Percentiles rank a stretch among this genome's conserved stretches.
phyloP scores from a whole-genome alignment of 2,113 vertebrate genomes.

The Caranx ignobilis region DNA sequence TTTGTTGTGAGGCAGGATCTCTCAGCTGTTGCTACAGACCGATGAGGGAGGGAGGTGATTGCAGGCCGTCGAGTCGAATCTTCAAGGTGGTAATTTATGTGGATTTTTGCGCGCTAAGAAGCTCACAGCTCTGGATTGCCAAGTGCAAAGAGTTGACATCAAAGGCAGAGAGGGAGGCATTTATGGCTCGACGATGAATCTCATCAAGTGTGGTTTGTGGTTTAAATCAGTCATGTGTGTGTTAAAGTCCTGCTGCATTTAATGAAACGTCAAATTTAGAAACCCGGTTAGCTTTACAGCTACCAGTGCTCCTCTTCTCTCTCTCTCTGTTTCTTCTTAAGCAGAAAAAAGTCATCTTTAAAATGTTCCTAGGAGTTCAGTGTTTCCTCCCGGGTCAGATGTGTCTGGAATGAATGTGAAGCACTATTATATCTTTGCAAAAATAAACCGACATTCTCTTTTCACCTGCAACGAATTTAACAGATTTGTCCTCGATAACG shows the following conservation, averaged over 20 bases:
- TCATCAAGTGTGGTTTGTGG: conserved; percentile 39
- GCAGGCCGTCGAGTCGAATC: conserved; percentile 37
- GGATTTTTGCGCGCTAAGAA: conserved; percentile 52
- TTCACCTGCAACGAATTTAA: conserved; percentile 35
- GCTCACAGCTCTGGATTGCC: conserved; percentile 38
- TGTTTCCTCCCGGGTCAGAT: not conserved
- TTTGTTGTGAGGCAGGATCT: conserved; percentile 31
- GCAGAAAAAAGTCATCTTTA: not conserved
- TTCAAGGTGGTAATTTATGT: conserved; percentile 59
- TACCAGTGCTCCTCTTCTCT: not conserved
- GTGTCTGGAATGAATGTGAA: conserved; percentile 7
- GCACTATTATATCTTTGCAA: not conserved
- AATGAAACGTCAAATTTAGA: conserved; percentile 47
- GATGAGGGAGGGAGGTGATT: conserved; percentile 37
- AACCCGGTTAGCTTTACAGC: conserved; percentile 4
- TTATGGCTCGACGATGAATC: conserved; percentile 48
- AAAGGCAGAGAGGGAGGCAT: conserved; percentile 46
- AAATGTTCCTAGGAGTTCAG: not conserved
- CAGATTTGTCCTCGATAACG: conserved; percentile 39
- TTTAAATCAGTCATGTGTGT: conserved; percentile 27
- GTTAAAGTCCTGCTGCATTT: conserved; percentile 25
- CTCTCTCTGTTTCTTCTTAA: not conserved
- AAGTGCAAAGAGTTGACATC: conserved; percentile 52
- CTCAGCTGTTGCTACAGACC: conserved; percentile 13
- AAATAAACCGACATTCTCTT: conserved; percentile 28